A percentile compares a stretch with the other conserved stretches of the same genome.
Conservation (phyloP, 2,797 vertebrate species). For the Decapterus maruadsi region DNA sequence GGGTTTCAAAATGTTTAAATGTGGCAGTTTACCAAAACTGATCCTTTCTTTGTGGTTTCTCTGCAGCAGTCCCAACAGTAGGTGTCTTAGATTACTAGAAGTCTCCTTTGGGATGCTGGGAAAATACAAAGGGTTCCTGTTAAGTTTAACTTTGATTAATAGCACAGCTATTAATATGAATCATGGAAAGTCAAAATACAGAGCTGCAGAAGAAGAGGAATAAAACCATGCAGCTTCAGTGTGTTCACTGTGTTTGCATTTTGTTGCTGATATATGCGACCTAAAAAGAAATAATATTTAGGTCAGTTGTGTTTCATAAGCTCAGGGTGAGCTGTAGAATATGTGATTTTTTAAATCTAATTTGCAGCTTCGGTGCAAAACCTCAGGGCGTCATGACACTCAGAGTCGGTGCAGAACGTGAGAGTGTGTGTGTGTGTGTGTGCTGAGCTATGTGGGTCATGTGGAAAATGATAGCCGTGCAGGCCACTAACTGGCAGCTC, state of each 20-base stretch:
- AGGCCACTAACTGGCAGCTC: constrained; percentile 57
- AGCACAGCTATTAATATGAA: constrained; percentile 9
- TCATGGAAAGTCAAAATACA: neutral
- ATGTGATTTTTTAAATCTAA: constrained; percentile 29
- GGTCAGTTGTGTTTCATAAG: constrained; percentile 20
- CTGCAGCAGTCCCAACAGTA: constrained; percentile 92
- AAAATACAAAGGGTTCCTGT: constrained; percentile 31
- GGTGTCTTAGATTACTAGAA: constrained; percentile 89
- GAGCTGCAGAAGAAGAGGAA: neutral
- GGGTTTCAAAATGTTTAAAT: neutral
- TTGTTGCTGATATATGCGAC: neutral
- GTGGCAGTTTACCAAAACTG: constrained; percentile 89
- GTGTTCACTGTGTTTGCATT: neutral
- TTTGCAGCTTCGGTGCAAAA: constrained; percentile 72
- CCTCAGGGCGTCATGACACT: constrained; percentile 24
- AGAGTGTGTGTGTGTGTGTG: constrained; percentile 37
- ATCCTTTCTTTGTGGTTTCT: constrained; percentile 93
- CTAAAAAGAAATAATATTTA: constrained; percentile 22
- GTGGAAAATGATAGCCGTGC: constrained; percentile 77
- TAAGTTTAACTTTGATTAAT: neutral
- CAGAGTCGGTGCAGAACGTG: constrained; percentile 30
- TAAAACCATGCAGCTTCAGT: neutral
- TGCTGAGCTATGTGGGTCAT: constrained; percentile 72
- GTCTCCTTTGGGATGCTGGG: constrained; percentile 96
- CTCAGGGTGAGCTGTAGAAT: constrained; percentile 35